Evolutionary conservation across 2,888 invertebrate genomes (phyloP).

Genomic region (Vannuccia rotundouncinata): DNA sequence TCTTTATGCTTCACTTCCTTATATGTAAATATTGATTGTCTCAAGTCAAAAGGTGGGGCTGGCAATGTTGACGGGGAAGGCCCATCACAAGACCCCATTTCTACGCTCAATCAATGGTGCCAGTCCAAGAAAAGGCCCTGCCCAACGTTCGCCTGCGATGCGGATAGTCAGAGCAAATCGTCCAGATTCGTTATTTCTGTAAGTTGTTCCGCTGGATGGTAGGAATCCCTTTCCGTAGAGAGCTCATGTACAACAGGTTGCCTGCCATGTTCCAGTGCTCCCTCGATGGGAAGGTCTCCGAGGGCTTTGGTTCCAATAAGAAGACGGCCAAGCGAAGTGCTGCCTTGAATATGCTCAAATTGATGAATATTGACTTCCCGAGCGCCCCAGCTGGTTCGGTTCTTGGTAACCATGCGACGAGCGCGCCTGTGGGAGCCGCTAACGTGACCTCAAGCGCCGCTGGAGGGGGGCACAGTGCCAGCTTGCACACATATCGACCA

Average conservation of each 20-base stretch:
- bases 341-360: background rate
- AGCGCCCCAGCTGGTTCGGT: background rate
- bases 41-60: background rate
- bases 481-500: too few species aligned
- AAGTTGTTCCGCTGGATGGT: too few species aligned
- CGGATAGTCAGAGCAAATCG: background rate
- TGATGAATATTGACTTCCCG: background rate
- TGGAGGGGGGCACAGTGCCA: too few species aligned
- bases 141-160: background rate
- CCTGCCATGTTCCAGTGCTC: background rate
- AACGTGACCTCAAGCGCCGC: too few species aligned
- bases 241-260: too few species aligned
- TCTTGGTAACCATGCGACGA: too few species aligned
- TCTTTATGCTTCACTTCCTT: background rate
- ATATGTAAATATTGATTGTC: background rate
- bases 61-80: background rate
- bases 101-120: background rate
- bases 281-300: background rate
- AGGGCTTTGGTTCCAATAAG: background rate
- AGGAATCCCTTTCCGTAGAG: too few species aligned
- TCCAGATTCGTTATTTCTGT: background rate
- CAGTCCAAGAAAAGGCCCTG: background rate
- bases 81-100: background rate
- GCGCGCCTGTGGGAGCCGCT: too few species aligned
- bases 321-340: background rate